These are phyloP conservation scores for Meriones psammophilus DNA, from an alignment of 2,797 vertebrate genomes.

Conservation along the genomic window DNA sequence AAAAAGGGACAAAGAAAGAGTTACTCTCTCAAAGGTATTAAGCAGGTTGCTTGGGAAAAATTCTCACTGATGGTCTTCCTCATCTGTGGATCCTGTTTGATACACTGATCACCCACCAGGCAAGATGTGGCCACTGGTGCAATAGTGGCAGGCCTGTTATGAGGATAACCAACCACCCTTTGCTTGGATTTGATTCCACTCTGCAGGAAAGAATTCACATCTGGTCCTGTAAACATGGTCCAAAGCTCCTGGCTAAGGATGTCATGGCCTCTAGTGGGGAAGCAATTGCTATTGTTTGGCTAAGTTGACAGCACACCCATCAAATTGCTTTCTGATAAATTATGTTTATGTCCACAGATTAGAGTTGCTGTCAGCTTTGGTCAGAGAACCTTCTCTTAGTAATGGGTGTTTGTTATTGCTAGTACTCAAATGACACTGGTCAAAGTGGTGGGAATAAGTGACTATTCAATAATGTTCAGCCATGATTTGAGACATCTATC, in stretches of 20 bases:
- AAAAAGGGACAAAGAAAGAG: slow-evolving; percentile 27
- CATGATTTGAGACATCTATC: not conserved
- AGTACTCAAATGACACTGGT: not conserved
- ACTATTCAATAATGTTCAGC: not conserved
- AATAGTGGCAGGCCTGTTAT: not conserved
- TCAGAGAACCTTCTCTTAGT: not conserved
- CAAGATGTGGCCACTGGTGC: not conserved
- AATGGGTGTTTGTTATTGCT: not conserved
- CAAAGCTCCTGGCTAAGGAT: not conserved
- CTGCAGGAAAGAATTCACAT: not conserved
- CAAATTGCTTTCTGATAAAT: not conserved
- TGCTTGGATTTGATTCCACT: not conserved
- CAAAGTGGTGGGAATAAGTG: not conserved
- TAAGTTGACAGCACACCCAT: not conserved
- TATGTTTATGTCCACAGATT: not conserved
- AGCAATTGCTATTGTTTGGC: not conserved
- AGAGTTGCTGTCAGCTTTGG: not conserved
- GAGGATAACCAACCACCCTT: not conserved
- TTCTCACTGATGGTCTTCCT: not conserved
- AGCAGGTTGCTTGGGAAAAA: not conserved
- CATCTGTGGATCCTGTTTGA: not conserved
- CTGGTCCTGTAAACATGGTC: not conserved
- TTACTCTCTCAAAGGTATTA: not conserved
- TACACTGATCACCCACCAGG: not conserved
- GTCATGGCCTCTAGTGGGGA: not conserved